phyloP scores from a whole-genome alignment of 1,140 invertebrate species.

The Musca vetustissima region DNA sequence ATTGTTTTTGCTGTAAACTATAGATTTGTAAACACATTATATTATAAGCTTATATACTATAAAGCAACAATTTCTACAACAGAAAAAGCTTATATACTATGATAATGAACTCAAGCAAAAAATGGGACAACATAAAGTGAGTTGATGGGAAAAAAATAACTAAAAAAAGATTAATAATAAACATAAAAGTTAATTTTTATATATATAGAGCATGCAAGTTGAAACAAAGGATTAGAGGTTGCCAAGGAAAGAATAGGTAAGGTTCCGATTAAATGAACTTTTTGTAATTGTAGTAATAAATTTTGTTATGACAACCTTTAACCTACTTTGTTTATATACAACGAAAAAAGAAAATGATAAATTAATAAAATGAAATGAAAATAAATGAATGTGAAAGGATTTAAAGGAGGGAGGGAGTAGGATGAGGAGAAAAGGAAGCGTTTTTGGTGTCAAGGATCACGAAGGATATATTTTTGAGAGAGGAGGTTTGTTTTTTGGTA shows the following conservation, averaged over 20 bases:
- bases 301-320: not conserved
- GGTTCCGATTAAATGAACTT: no score
- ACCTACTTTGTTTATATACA: constrained; percentile 20
- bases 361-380: constrained; percentile 2
- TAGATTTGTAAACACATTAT: no score
- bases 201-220: not conserved
- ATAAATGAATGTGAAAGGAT: constrained; percentile 14
- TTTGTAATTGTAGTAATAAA: not conserved
- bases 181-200: not conserved
- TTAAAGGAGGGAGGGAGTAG: not conserved
- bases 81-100: constrained; percentile 30
- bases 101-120: constrained; percentile 36
- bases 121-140: constrained; percentile 44
- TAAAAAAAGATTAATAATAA: constrained; percentile 8
- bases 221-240: constrained; percentile 11
- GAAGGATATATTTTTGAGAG: not conserved
- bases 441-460: not conserved
- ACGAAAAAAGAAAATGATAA: not conserved
- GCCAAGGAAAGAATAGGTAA: no score
- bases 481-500: not conserved
- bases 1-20: constrained; percentile 3
- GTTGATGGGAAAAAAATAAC: not conserved
- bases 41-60: constrained; percentile 31
- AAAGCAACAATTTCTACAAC: constrained; percentile 43
- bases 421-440: not conserved